Percentiles rank a stretch among this genome's conserved stretches.
Conservation (phyloP, 2,113 vertebrate species). For the Chlamydotis undulata region DNA sequence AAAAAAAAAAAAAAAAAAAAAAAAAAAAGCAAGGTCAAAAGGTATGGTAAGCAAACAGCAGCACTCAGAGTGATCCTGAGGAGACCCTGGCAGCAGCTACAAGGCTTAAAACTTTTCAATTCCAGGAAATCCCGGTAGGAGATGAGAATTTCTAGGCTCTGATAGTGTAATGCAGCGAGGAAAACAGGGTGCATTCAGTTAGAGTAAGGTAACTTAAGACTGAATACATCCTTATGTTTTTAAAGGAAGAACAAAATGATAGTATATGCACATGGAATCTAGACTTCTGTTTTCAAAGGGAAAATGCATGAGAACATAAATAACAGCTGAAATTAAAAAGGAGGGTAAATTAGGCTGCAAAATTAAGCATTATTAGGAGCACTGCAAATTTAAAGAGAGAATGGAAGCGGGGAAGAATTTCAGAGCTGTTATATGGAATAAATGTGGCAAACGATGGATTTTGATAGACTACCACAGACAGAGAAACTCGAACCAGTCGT, state of each 20-base stretch:
- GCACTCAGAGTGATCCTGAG: background rate
- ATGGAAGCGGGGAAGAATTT: background rate
- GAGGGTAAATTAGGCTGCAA: background rate
- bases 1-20: too few species aligned
- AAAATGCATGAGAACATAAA: background rate
- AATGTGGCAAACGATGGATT: background rate
- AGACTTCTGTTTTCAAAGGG: background rate
- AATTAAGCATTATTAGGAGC: background rate
- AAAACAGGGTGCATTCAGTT: background rate
- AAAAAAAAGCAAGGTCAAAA: background rate
- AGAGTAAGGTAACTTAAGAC: background rate
- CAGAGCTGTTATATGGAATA: background rate
- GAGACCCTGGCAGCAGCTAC: background rate
- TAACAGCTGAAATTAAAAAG: background rate
- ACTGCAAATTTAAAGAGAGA: background rate
- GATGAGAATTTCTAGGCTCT: background rate
- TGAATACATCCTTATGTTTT: background rate
- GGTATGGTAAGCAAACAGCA: background rate
- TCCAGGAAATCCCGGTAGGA: constrained; percentile 12
- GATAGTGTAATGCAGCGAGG: background rate
- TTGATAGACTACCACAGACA: background rate
- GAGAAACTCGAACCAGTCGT: background rate
- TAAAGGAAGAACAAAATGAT: background rate
- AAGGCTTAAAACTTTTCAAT: background rate
- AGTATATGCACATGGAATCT: background rate